A percentile compares a stretch with the other conserved stretches of the same genome.
Conservation (phyloP, 2,888 invertebrate genomes). For the Lissonota sp. region DNA sequence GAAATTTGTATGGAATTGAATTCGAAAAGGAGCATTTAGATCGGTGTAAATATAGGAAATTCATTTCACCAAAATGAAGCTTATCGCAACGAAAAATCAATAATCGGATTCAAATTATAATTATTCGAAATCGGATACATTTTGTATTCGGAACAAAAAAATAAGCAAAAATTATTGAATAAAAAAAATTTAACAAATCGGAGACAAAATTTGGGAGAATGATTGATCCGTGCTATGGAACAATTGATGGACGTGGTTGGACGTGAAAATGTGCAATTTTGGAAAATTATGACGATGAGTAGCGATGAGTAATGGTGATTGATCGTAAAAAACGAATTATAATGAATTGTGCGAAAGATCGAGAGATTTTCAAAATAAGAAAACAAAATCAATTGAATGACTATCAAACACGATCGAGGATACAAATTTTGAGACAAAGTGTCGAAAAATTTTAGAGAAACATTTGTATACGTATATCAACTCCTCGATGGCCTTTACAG, state of each 20-base stretch:
- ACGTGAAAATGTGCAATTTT: conserved; percentile 62
- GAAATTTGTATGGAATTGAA: conserved; percentile 42
- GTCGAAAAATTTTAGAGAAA: conserved; percentile 59
- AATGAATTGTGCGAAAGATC: conserved; percentile 21
- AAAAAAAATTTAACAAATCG: conserved; percentile 1
- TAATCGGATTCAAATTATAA: not conserved
- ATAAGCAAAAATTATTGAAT: conserved; percentile 4
- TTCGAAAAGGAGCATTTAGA: not conserved
- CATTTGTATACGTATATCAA: conserved; percentile 65
- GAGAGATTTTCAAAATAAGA: conserved; percentile 28
- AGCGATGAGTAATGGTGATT: conserved; percentile 42
- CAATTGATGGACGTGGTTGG: conserved; percentile 36
- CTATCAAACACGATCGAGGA: conserved; percentile 53
- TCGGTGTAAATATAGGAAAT: not conserved
- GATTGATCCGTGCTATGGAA: conserved; percentile 16
- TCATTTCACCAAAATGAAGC: not conserved
- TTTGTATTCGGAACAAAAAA: conserved; percentile 10
- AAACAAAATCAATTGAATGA: conserved; percentile 29
- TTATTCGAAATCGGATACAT: not conserved
- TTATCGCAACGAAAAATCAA: not conserved
- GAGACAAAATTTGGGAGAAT: not conserved
- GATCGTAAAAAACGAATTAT: conserved; percentile 51
- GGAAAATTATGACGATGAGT: conserved; percentile 46
- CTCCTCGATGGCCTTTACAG: conserved; percentile 61
- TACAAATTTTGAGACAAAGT: conserved; percentile 28